Evolutionary conservation across 2,113 vertebrate genomes (phyloP).

Genomic region (Halcyon malimbica): DNA sequence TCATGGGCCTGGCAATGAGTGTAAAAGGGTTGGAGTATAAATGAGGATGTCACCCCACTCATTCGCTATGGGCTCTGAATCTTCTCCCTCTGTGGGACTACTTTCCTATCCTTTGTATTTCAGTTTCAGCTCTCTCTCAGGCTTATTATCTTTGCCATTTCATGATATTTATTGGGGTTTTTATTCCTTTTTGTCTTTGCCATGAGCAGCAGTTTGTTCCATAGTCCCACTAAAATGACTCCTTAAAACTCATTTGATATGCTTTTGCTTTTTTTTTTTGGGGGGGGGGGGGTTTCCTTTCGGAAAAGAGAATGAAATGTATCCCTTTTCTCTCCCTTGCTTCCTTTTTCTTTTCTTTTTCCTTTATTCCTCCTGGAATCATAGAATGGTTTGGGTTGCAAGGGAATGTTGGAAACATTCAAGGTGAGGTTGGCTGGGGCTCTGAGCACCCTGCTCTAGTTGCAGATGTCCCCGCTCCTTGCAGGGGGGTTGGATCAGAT

Average conservation of each 20-base stretch:
- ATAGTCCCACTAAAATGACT: neutral
- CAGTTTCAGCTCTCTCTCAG: neutral
- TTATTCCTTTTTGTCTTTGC: neutral
- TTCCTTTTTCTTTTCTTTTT: neutral
- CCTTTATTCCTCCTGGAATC: neutral
- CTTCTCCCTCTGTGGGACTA: neutral
- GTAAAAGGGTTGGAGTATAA: neutral
- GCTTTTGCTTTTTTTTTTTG: neutral
- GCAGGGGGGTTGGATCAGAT: neutral
- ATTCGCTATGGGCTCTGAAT: rapidly evolving
- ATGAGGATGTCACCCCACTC: slow-evolving; percentile 1
- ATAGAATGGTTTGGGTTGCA: neutral
- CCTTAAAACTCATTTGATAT: neutral
- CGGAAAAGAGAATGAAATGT: neutral
- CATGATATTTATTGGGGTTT: neutral
- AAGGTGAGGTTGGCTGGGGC: neutral
- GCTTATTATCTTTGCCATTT: neutral
- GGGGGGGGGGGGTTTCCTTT: neutral
- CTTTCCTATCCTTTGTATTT: neutral
- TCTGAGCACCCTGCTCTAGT: neutral
- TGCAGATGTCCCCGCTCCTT: neutral
- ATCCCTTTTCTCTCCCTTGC: neutral
- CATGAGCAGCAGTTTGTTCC: neutral
- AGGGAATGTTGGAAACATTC: neutral
- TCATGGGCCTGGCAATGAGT: neutral